Evolutionary conservation across 2,888 invertebrate genomes (phyloP).

Genomic region (Nemapogon koenigi): DNA sequence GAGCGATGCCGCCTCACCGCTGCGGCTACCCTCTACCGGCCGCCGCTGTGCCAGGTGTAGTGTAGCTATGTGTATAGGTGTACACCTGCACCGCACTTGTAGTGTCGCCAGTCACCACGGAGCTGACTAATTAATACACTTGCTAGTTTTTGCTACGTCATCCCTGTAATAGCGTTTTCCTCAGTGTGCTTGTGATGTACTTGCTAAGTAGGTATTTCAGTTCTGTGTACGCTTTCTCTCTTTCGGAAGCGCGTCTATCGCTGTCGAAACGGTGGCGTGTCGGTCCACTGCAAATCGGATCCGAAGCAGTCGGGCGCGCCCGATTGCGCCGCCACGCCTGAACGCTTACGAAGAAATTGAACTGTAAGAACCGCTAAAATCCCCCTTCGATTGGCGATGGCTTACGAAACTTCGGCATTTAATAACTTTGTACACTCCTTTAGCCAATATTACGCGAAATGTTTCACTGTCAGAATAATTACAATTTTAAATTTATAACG

Average conservation of each 20-base stretch:
- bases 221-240: constrained; percentile 16
- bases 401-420: constrained; percentile 52
- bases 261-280: constrained; percentile 34
- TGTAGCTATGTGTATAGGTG: too few relatives aligned
- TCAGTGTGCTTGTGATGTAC: too few relatives aligned
- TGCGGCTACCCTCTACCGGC: constrained; percentile 28
- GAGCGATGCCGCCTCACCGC: constrained; percentile 29
- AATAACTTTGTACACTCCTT: constrained; percentile 19
- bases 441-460: constrained; percentile 30
- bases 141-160: too few relatives aligned
- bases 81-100: too few relatives aligned
- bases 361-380: constrained; percentile 46
- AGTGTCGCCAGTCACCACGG: too few relatives aligned
- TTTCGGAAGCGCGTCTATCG: constrained; percentile 36
- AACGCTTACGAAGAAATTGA: constrained; percentile 53
- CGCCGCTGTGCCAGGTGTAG: constrained; percentile 3
- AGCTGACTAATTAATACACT: too few relatives aligned
- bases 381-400: constrained; percentile 30
- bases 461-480: constrained; percentile 28
- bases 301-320: constrained; percentile 53
- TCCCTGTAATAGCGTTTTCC: too few relatives aligned
- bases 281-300: constrained; percentile 47
- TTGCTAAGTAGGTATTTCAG: too few relatives aligned
- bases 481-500: constrained; percentile 25
- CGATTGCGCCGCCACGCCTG: constrained; percentile 56